These are phyloP conservation scores for Dolichopus griseipennis DNA, from an alignment of 2,888 invertebrate genomes.

Conservation along the genomic window DNA sequence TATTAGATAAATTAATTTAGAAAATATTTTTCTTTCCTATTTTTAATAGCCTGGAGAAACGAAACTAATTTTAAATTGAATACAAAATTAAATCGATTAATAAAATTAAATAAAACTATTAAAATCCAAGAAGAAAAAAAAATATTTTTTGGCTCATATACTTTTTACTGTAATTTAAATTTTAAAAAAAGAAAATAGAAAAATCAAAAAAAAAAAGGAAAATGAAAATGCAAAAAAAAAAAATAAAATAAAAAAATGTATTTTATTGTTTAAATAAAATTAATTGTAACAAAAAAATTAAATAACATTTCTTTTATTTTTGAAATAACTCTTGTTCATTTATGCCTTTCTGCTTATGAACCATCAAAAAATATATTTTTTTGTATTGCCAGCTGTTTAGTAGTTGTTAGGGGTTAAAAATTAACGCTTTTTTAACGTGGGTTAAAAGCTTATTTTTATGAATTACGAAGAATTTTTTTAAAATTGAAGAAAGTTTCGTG, in stretches of 20 bases:
- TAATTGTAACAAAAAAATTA: neutral
- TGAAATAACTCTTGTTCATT: no score
- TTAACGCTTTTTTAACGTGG: no score
- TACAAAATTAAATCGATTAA: no score
- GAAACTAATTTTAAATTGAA: neutral
- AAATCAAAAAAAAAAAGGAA: neutral
- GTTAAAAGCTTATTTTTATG: no score
- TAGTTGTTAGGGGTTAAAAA: no score
- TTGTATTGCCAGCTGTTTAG: no score
- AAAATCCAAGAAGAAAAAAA: neutral
- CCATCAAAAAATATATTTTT: no score
- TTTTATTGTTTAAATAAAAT: slow-evolving; percentile 6
- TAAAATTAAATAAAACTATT: neutral
- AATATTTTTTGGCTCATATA: neutral
- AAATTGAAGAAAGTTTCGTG: no score
- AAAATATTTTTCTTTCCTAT: neutral
- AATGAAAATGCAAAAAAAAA: neutral
- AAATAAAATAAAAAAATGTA: neutral
- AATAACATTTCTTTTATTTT: no score
- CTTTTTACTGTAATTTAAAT: neutral
- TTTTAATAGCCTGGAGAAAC: neutral
- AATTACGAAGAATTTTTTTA: no score
- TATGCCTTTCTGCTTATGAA: no score
- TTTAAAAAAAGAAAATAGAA: neutral
- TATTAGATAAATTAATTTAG: no score